Base-by-base conservation (phyloP, 2,113 vertebrate genomes). In the Cercocebus atys region DNA sequence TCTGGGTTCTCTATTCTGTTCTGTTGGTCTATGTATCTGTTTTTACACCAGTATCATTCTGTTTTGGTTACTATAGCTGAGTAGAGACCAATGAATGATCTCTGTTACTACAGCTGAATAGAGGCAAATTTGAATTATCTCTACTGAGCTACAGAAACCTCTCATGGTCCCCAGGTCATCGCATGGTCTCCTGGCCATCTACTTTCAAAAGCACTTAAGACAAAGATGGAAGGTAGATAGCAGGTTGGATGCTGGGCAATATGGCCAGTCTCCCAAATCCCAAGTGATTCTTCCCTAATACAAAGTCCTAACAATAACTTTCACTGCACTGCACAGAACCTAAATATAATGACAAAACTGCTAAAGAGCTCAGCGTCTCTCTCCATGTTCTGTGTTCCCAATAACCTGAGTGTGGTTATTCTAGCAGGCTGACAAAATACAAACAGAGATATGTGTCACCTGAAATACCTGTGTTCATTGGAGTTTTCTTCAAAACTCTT, bases 221-320 rank as follows among this genome's bases (percentile, higher is more conserved):
- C 22, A 72, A 72, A 92, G 18, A 40, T 11, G 5, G n/a, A 50
- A 64, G 23, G 16, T 43, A n/a, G 3, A 89, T 7, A 43, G 52
- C 22, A 80, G 13, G 11, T 25, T 23, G 3, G 3, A 4, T n/a
- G 0, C 11, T n/a, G 13, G 20, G 61, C 14, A 59, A 3, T 45
- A 47, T 20, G 14, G 20, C 32, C 22, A 68, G 1, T 55, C 16
- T 72, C 16, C 43, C 45, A 91, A 78, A 14, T 8, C 47, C 13
- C 52, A 75, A 25, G 18, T 10, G 4, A 16, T 22, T 61, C 35
- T 83, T 2, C 52, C 9, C 18, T 79, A 57, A 96, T 12, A 61
- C 20, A 9, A 76, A 73, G 22, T 8, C 35, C 70, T 72, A 38
- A 20, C 3, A 75, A 45, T 43, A 81, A 57, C 45, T 75, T 95